Base-by-base conservation (phyloP, 2,113 vertebrate genomes). In the Arizona elegans region DNA sequence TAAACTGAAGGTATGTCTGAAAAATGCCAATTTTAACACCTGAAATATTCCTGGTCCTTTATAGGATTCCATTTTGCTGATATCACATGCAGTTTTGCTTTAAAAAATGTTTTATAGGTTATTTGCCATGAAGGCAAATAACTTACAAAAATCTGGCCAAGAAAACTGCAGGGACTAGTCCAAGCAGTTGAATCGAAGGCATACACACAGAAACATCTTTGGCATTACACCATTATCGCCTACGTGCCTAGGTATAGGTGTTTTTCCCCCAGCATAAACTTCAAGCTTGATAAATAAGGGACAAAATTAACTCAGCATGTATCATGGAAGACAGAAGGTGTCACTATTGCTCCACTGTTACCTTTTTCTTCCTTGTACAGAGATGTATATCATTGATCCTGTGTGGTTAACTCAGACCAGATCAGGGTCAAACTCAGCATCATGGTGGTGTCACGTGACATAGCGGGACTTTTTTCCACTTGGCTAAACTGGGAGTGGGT, bases 321-420 rank as follows among this genome's bases (percentile, higher is more conserved):
- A 62, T 33, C 0, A 59, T 58, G 19, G 33, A 85, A 88, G 6
- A 1, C 94, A 0, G 93, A 55, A 95, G 95, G 55, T 96, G 96
- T 95, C 94, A 13, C 91, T 93, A 13, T 93, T 94, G 62, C 19
- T 92, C 21, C 15, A 53, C 38, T 86, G 17, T 85, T 53, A 33
- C 10, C 11, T 55, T 4, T 19, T 93, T 13, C 0, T 0, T 21
- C 92, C 88, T 88, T 94, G 26, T 8, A 91, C 21, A 13, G 59
- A 12, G 21, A 70, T 93, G 58, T n/a, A 2, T 52, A 59, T 92
- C 0, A 3, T 1, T 62, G 53, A 10, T 92, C 89, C 0, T 91
- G 13, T n/a, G 92, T 75, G n/a, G 53, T 70, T 87, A 38, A 13
- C 75, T 54, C 53, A 26, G 23, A 33, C n/a, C 43, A 47, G 43